Base-by-base conservation (phyloP, 2,888 invertebrate genomes). In the Xestia c-nigrum region DNA sequence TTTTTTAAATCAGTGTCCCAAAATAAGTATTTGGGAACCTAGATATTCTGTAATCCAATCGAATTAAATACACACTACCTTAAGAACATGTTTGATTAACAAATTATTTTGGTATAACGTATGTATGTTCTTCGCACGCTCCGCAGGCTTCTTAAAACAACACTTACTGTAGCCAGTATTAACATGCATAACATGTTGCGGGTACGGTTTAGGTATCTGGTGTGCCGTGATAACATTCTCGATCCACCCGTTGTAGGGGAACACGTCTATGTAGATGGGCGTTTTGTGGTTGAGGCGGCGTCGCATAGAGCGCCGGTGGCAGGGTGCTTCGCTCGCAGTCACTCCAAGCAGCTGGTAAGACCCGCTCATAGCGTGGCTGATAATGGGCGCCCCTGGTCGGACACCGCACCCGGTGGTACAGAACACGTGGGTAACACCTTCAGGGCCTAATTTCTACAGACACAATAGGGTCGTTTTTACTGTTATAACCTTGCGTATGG, bases 391-490 rank as follows among this genome's bases (percentile, higher is more conserved):
- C 0, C 96, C 96, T 0, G 92, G 87, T 0, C 96, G 91, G 1
- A 96, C 91, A 0, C 96, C 95, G 63, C 96, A 96, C 0, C 96
- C 96, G 5, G 95, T 93, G 46, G 90, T 94, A 87, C 96, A 96
- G 0, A 96, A 85, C 12, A 94, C 92, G 86, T 96, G 95, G 0
- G 94, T 94, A 0, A 95, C 91, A 1, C 94, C 94, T 85, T 94
- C 93, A 57, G 91, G 94, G 38, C 92, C 92, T n/a, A 94, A 86
- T 84, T 88, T 93, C 95, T 95, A 87, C 12, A 83, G 78, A 69
- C 66, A 77, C 57, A 6, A 72, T 64, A 38, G 40, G 19, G 21
- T 72, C 9, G 6, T 47, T 55, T 46, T 63, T 21, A 76, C 19
- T 40, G 24, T 47, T 72, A 19, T 57, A 31, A 50, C 40, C 21